A percentile compares a stretch with the other conserved stretches of the same genome.
Evolutionary conservation across 2,113 vertebrate species (phyloP).

Genomic region (Dromiciops gliroides): DNA sequence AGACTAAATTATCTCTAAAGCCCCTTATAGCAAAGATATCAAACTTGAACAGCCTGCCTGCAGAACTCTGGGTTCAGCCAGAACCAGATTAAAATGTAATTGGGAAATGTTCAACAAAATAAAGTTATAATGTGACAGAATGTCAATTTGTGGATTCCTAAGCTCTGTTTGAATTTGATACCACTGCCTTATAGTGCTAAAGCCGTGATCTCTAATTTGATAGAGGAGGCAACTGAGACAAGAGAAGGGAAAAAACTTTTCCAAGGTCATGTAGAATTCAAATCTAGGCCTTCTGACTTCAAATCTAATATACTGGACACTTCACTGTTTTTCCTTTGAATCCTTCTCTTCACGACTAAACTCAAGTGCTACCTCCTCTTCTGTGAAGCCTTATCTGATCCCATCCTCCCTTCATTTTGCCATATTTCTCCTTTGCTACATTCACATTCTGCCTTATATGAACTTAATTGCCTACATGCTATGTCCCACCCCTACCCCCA

Average conservation of each 20-base stretch:
- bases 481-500: not conserved
- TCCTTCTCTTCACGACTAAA: not conserved
- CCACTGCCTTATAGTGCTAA: no score
- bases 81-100: not conserved
- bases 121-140: not conserved
- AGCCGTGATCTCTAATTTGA: no score
- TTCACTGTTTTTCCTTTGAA: not conserved
- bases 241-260: no score
- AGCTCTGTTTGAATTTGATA: not conserved
- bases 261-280: no score
- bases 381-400: not conserved
- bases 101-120: not conserved
- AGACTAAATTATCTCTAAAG: not conserved
- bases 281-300: not conserved
- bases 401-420: not conserved
- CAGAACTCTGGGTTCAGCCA: not conserved
- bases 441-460: not conserved
- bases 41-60: not conserved
- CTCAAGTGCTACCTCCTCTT: not conserved
- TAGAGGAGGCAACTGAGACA: no score
- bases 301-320: not conserved
- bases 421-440: not conserved
- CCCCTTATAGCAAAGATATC: not conserved
- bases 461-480: not conserved
- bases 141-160: not conserved